phyloP scores from a whole-genome alignment of 2,113 vertebrate species.

The Pollimyrus isidori region DNA sequence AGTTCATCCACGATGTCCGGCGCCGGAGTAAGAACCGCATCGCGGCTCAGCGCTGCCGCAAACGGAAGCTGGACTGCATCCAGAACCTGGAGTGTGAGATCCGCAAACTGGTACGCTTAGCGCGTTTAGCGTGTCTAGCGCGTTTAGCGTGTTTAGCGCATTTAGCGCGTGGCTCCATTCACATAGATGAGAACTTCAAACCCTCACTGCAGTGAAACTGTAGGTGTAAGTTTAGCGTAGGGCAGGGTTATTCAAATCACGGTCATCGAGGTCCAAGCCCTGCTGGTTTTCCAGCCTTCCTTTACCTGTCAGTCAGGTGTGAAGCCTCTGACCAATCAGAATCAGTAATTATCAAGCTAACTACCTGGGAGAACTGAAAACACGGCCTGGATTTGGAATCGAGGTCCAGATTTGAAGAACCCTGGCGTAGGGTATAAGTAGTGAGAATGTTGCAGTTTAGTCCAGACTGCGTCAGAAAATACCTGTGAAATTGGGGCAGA shows the following conservation, averaged over 20 bases:
- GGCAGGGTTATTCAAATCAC: too few species aligned
- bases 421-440: background rate
- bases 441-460: background rate
- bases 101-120: slow-evolving; percentile 81
- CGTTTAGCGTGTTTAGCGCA: too few species aligned
- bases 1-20: slow-evolving; percentile 87
- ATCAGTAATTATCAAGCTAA: too few species aligned
- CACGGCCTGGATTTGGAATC: too few species aligned
- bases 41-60: slow-evolving; percentile 88
- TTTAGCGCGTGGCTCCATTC: too few species aligned
- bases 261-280: too few species aligned
- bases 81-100: slow-evolving; percentile 92
- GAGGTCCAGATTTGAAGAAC: too few species aligned
- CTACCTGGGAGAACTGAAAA: too few species aligned
- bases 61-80: slow-evolving; percentile 94
- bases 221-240: background rate
- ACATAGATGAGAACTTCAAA: background rate
- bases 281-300: too few species aligned
- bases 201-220: background rate
- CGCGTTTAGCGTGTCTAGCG: too few species aligned
- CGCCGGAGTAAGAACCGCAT: slow-evolving; percentile 92
- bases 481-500: background rate
- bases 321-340: too few species aligned
- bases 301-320: too few species aligned
- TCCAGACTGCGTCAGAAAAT: background rate